Conservation (phyloP, 2,888 invertebrate species). For the Phrixothrix hirtus region DNA sequence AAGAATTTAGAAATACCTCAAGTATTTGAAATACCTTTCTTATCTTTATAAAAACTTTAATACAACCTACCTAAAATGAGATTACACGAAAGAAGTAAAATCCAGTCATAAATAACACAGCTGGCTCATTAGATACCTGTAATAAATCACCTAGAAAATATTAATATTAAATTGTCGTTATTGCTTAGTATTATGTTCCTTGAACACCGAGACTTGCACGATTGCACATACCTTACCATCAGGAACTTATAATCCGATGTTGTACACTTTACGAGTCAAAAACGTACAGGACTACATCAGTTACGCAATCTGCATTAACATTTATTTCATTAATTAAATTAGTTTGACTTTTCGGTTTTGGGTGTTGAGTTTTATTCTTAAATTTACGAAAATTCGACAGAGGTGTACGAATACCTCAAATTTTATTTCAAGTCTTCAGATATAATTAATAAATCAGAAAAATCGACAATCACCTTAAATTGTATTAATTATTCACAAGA, state of each 20-base stretch:
- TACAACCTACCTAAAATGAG: conserved; percentile 9
- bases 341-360: too few species aligned
- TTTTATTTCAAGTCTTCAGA: too few species aligned
- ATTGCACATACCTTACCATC: conserved; percentile 30
- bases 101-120: conserved; percentile 28
- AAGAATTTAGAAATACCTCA: not conserved
- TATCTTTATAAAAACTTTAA: not conserved
- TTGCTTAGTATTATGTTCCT: conserved; percentile 39
- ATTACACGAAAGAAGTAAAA: conserved; percentile 29
- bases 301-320: too few species aligned
- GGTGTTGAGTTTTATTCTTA: too few species aligned
- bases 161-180: conserved; percentile 49
- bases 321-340: not conserved
- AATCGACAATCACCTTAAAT: too few species aligned
- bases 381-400: too few species aligned
- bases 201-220: conserved; percentile 40
- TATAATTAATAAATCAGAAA: too few species aligned
- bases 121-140: conserved; percentile 20
- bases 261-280: not conserved
- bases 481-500: too few species aligned
- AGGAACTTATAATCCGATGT: conserved; percentile 18
- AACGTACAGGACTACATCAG: too few species aligned
- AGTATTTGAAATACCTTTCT: too few species aligned
- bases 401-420: too few species aligned
- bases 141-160: conserved; percentile 45